These are phyloP conservation scores for Pseudolaguvia tuberculata DNA, from an alignment of 2,113 vertebrate species.

Conservation along the genomic window DNA sequence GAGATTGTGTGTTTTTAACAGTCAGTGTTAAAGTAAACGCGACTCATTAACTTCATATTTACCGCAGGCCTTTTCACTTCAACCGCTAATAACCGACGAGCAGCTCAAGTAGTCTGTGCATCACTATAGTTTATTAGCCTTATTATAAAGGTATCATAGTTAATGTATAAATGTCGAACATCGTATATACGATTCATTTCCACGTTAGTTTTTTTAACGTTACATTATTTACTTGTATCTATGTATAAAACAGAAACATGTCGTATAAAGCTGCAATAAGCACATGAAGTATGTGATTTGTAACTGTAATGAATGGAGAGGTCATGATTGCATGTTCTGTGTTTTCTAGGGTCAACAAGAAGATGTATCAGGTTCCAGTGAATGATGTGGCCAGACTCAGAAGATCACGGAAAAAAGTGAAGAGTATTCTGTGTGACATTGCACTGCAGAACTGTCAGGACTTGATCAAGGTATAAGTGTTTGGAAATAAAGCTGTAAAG, in stretches of 20 bases:
- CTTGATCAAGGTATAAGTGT: conserved; percentile 72
- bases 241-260: neutral
- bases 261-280: neutral
- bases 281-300: neutral
- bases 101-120: neutral
- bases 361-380: conserved; percentile 86
- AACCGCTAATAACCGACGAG: neutral
- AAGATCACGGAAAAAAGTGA: conserved; percentile 80
- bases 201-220: neutral
- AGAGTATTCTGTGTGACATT: conserved; percentile 79
- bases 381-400: conserved; percentile 81
- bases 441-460: conserved; percentile 79
- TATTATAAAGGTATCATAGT: conserved; percentile 16
- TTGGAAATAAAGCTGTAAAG: neutral
- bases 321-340: neutral
- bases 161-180: neutral
- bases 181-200: neutral
- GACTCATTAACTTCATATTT: neutral
- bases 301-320: neutral
- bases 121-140: neutral
- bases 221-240: neutral
- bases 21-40: neutral
- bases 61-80: neutral
- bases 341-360: conserved; percentile 49
- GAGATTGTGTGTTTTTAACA: neutral